These are phyloP conservation scores for Coecobrya sp. DNA, from an alignment of 2,888 invertebrate genomes.

Conservation along the genomic window DNA sequence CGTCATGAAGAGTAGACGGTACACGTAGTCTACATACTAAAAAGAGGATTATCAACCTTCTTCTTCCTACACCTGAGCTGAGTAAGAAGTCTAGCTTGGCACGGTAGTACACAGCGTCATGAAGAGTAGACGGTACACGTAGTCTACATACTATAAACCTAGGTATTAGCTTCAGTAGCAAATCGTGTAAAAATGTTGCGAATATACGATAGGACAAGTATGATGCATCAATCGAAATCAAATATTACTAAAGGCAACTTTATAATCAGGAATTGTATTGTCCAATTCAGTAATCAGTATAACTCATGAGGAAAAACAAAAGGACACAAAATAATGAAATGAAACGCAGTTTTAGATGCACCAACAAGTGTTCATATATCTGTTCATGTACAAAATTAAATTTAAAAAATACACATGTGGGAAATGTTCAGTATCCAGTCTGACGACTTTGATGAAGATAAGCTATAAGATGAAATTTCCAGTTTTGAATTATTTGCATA, in stretches of 20 bases:
- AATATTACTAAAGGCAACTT: background rate
- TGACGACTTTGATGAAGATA: conserved; percentile 9
- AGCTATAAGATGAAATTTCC: conserved; percentile 20
- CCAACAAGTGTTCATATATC: background rate
- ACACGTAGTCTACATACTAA: background rate
- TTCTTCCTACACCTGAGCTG: conserved; percentile 29
- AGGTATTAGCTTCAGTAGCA: background rate
- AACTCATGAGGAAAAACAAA: background rate
- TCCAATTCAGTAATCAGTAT: background rate
- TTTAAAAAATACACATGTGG: background rate
- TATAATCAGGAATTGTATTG: background rate
- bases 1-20: background rate
- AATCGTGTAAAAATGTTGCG: background rate
- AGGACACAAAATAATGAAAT: background rate
- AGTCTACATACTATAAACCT: too few relatives aligned
- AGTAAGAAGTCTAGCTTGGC: background rate
- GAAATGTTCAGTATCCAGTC: conserved; percentile 46
- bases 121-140: background rate
- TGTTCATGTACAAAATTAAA: background rate
- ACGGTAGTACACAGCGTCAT: background rate
- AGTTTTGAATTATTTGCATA: background rate
- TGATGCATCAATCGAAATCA: background rate
- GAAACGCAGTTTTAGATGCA: too few relatives aligned
- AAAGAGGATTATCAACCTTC: background rate
- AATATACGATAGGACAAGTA: background rate